Base-by-base conservation (phyloP, 2,113 vertebrate genomes). In the Chaetodon trifascialis region DNA sequence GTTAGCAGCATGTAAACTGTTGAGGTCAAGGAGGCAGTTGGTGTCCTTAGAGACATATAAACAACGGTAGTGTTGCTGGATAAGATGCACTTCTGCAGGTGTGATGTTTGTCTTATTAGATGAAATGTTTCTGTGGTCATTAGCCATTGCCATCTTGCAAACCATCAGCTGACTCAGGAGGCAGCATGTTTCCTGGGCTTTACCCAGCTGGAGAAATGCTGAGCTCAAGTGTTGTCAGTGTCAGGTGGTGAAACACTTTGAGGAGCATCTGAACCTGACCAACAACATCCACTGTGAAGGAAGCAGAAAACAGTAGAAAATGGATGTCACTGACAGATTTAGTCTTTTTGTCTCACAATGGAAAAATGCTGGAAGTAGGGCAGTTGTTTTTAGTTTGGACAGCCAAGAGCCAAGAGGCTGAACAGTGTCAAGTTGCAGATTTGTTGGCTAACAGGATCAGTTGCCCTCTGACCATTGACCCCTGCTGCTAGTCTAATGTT, bases 331-430 rank as follows among this genome's bases (percentile, higher is more conserved):
- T n/a, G 21, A 34, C 5, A 38, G 38, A 82, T 23, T 62, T 38
- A 16, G 36, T 38, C 23, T 16, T 23, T 73, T 49, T 4, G 2
- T 21, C 5, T 44, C 47, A 14, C 12, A 55, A 6, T 63, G 34
- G 25, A 49, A 63, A 54, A 11, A 4, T 16, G 11, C 16, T 56
- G 46, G 59, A 84, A 80, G 56, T 19, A 49, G 74, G 70, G 40
- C 46, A n/a, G 70, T 76, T 81, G 63, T 83, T 78, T 85, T 67
- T 74, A 79, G 80, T 70, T 52, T 65, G 40, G 66, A 34, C 79
- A 21, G 23, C 15, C 19, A 2, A 21, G 54, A 47, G 15, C 21
- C 9, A 8, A 62, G 59, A 58, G 36, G 34, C 47, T 40, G 10
- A 58, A 23, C 49, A 4, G 82, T 64, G 77, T 89, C 25, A 67